A percentile compares a stretch with the other conserved stretches of the same genome.
Evolutionary conservation across 2,888 invertebrate species (phyloP).

Genomic region (Lissocephala sabroskyi): DNA sequence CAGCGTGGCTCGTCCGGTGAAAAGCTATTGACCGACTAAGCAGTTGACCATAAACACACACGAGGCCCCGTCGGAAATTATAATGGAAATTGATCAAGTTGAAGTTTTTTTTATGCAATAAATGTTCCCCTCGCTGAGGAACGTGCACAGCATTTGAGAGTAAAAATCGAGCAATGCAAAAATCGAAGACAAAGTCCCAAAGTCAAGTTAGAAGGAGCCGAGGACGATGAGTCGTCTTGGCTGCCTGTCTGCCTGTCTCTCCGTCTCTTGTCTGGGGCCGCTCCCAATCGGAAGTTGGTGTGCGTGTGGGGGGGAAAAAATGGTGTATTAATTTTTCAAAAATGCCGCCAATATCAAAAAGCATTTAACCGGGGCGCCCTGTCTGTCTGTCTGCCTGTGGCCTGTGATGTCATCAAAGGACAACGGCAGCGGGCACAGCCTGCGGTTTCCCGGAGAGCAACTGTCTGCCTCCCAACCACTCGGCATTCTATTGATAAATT

Average conservation of each 20-base stretch:
- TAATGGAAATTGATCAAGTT: constrained; percentile 46
- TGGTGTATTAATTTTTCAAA: not conserved
- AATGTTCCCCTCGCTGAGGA: constrained; percentile 54
- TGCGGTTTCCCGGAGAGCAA: not conserved
- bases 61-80: constrained; percentile 25
- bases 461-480: not conserved
- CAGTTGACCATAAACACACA: constrained; percentile 14
- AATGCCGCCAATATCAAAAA: too few species aligned
- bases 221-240: too few species aligned
- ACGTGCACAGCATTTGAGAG: constrained; percentile 44
- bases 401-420: not conserved
- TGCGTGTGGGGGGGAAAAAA: not conserved
- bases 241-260: too few species aligned
- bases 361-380: too few species aligned
- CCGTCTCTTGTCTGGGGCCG: constrained; percentile 1
- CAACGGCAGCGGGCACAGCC: not conserved
- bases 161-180: not conserved
- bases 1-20: too few species aligned
- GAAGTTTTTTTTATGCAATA: constrained; percentile 59
- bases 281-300: not conserved
- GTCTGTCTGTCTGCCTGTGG: too few species aligned
- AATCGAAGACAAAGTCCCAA: too few species aligned
- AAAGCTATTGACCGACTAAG: constrained; percentile 58
- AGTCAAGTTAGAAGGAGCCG: too few species aligned
- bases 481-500: constrained; percentile 50